These are phyloP conservation scores for Hozukius guyotensis DNA, from an alignment of 2,797 vertebrate genomes.

Conservation along the genomic window DNA sequence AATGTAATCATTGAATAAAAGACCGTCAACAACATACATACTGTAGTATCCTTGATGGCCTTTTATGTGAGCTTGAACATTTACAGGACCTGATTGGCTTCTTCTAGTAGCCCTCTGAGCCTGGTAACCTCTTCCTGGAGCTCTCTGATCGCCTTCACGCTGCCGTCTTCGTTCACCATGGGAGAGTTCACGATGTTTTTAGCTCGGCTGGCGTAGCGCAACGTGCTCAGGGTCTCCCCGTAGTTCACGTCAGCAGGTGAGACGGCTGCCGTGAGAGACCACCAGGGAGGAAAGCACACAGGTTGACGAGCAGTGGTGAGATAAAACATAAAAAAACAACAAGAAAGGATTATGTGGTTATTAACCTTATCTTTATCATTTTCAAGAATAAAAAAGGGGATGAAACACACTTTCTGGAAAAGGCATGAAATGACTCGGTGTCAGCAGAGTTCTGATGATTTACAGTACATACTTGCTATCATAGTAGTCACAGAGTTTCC, in stretches of 20 bases:
- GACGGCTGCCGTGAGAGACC: slow-evolving; percentile 81
- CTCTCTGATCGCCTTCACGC: slow-evolving; percentile 91
- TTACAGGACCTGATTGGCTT: slow-evolving; percentile 88
- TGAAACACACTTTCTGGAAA: neutral
- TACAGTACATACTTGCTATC: slow-evolving; percentile 91
- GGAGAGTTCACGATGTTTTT: slow-evolving; percentile 97
- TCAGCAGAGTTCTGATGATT: slow-evolving; percentile 9
- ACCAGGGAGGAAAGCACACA: neutral
- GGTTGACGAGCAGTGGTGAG: neutral
- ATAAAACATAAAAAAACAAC: neutral
- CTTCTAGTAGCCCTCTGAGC: slow-evolving; percentile 88
- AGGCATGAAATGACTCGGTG: neutral
- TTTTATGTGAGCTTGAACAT: slow-evolving; percentile 3
- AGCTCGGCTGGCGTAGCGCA: slow-evolving; percentile 94
- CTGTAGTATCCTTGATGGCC: neutral
- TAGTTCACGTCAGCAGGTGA: slow-evolving; percentile 97
- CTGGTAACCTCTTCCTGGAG: slow-evolving; percentile 76
- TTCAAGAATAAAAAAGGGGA: neutral
- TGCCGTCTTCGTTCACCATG: slow-evolving; percentile 92
- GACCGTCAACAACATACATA: neutral
- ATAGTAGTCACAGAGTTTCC: slow-evolving; percentile 97
- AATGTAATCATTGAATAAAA: slow-evolving; percentile 25
- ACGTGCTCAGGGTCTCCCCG: slow-evolving; percentile 92
- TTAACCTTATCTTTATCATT: neutral
- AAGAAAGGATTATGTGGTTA: neutral